phyloP scores from a whole-genome alignment of 1,140 invertebrate species.

The Cydia strobilella region DNA sequence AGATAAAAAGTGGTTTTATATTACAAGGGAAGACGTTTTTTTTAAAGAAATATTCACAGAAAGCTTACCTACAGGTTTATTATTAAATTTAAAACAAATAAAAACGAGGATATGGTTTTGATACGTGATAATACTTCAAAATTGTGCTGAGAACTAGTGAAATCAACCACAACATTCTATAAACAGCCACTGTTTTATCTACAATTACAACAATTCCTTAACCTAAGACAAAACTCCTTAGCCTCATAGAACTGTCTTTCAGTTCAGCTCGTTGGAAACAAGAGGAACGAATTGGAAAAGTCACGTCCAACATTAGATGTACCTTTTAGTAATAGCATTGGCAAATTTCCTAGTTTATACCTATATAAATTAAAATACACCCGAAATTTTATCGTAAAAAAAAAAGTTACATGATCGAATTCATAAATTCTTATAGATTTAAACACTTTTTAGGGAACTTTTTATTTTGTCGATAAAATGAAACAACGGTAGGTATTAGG shows the following conservation, averaged over 20 bases:
- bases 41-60: conserved; percentile 15
- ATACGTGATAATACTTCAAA: conserved; percentile 27
- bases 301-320: neutral
- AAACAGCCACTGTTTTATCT: conserved; percentile 20
- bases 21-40: conserved; percentile 29
- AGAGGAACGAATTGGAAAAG: neutral
- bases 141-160: conserved; percentile 11
- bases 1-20: conserved; percentile 10
- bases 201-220: neutral
- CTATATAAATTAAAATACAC: no score
- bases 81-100: conserved; percentile 21
- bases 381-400: no score
- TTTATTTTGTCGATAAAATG: no score
- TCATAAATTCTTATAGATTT: no score
- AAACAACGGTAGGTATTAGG: neutral
- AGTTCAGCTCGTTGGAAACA: neutral
- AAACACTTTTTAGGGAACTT: no score
- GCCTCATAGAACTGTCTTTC: neutral
- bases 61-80: neutral
- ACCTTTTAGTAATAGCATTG: neutral
- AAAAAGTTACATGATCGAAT: neutral
- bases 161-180: neutral
- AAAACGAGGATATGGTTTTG: conserved; percentile 7
- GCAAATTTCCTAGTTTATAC: no score
- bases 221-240: conserved; percentile 3